phyloP scores from a whole-genome alignment of 2,888 invertebrate species.

The Brachypalpus laphriformis region DNA sequence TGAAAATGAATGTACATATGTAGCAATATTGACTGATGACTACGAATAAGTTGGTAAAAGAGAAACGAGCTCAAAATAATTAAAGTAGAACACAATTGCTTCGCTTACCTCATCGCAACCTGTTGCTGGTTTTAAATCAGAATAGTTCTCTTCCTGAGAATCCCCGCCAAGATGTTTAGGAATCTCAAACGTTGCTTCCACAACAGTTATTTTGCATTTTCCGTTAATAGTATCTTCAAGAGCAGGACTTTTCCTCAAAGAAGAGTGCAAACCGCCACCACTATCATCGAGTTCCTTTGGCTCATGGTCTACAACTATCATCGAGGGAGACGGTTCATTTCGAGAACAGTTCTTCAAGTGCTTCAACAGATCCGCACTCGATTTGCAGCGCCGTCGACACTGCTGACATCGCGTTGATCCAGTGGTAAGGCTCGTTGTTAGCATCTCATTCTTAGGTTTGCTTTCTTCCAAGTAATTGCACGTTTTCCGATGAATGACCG shows the following conservation, averaged over 20 bases:
- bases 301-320: constrained; percentile 80
- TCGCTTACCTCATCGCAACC: constrained; percentile 83
- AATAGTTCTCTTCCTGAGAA: constrained; percentile 82
- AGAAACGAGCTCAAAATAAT: too few species aligned
- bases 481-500: constrained; percentile 89
- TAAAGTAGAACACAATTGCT: too few species aligned
- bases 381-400: constrained; percentile 93
- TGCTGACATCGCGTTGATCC: constrained; percentile 92
- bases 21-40: too few species aligned
- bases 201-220: constrained; percentile 34
- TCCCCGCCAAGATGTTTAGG: background rate
- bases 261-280: constrained; percentile 84
- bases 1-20: too few species aligned
- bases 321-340: constrained; percentile 82
- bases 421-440: constrained; percentile 81
- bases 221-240: constrained; percentile 64
- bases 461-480: constrained; percentile 83
- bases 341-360: constrained; percentile 90
- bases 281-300: constrained; percentile 81
- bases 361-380: constrained; percentile 89
- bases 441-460: constrained; percentile 72
- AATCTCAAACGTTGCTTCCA: background rate
- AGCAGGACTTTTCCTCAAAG: constrained; percentile 40
- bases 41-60: too few species aligned
- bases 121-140: constrained; percentile 84